A percentile compares a stretch with the other conserved stretches of the same genome.
Conservation (phyloP, 2,113 vertebrate genomes). For the Piliocolobus tephrosceles region DNA sequence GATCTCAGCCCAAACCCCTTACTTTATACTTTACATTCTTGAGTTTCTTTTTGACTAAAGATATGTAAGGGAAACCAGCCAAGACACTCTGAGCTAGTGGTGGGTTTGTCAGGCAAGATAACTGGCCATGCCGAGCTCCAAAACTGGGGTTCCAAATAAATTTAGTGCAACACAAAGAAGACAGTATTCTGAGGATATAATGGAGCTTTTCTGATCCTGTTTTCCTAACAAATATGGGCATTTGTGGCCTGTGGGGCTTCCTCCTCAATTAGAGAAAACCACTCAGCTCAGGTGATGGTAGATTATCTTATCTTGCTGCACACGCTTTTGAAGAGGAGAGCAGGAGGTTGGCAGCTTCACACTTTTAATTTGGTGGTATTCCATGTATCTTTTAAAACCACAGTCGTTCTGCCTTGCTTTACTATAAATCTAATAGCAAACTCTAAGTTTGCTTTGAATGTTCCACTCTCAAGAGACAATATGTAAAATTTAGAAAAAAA, state of each 20-base stretch:
- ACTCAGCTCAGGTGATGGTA: neutral
- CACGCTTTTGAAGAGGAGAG: slow-evolving; percentile 17
- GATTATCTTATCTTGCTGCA: slow-evolving; percentile 22
- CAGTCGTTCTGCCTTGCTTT: slow-evolving; percentile 16
- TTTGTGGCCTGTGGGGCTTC: neutral
- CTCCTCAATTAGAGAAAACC: slow-evolving; percentile 20
- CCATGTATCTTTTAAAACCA: slow-evolving; percentile 39
- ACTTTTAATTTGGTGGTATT: slow-evolving; percentile 44
- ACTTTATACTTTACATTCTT: slow-evolving; percentile 57
- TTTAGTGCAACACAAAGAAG: neutral
- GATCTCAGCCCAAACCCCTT: slow-evolving; percentile 42
- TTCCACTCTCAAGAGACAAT: slow-evolving; percentile 59
- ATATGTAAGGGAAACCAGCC: slow-evolving; percentile 33
- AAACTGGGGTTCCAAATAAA: neutral
- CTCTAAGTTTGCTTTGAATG: slow-evolving; percentile 31
- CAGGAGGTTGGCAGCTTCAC: slow-evolving; percentile 21
- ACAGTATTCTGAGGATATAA: neutral
- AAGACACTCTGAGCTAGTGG: slow-evolving; percentile 7
- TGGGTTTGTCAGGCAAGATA: slow-evolving; percentile 26
- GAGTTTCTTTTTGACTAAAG: slow-evolving; percentile 52
- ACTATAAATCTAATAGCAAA: slow-evolving; percentile 51
- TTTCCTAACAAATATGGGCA: slow-evolving; percentile 35
- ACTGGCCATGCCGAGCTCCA: neutral
- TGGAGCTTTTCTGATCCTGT: neutral
- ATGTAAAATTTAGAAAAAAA: slow-evolving; percentile 60